Conservation (phyloP, 1,140 invertebrate genomes). For the Pteromalus puparum region DNA sequence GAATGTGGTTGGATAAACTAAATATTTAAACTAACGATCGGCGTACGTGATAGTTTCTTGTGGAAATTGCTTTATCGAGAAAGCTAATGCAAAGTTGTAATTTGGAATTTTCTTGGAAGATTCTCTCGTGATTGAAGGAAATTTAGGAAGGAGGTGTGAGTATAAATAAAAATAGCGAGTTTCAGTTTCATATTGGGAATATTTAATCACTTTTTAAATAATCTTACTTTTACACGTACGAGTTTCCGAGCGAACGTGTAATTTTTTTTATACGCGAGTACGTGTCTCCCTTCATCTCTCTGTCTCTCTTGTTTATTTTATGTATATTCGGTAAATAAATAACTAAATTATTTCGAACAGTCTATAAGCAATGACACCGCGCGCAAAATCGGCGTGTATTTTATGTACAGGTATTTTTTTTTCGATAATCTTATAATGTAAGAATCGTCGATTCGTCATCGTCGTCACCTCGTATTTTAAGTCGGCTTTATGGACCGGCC, state of each 20-base stretch:
- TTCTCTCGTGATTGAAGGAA: no score
- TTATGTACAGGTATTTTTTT: conserved; percentile 66
- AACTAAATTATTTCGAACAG: conserved; percentile 75
- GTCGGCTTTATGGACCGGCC: neutral
- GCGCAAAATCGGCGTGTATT: conserved; percentile 57
- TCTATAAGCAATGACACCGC: conserved; percentile 71
- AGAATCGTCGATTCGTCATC: conserved; percentile 13
- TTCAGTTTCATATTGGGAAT: conserved; percentile 67
- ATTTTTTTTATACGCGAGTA: conserved; percentile 47
- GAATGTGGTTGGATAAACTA: neutral
- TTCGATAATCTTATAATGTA: conserved; percentile 51
- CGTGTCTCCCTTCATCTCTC: conserved; percentile 48
- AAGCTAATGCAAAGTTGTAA: neutral
- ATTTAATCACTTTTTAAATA: conserved; percentile 74
- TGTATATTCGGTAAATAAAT: conserved; percentile 72
- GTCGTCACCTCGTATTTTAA: neutral
- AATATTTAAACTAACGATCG: conserved; percentile 1
- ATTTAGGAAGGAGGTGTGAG: neutral
- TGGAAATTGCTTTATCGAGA: neutral
- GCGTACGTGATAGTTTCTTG: neutral
- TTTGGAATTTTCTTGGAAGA: no score
- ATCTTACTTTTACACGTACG: conserved; percentile 65
- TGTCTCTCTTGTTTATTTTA: conserved; percentile 45
- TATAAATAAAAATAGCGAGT: conserved; percentile 5
- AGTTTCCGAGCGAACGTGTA: conserved; percentile 58